phyloP scores from a whole-genome alignment of 2,888 invertebrate species.

The Leptopterna dolabrata region DNA sequence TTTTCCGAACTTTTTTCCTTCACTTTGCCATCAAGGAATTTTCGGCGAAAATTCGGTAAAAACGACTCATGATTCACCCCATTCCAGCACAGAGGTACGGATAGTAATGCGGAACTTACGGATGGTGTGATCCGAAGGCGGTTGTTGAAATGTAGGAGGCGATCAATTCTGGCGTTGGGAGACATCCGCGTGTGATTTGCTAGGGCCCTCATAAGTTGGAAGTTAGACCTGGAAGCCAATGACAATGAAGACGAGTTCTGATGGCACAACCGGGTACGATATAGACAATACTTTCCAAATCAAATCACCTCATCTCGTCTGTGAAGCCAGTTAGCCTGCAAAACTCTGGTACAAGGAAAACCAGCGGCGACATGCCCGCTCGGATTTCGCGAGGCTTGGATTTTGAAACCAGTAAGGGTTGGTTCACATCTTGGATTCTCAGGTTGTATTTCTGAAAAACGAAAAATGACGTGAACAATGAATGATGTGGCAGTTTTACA shows the following conservation, averaged over 20 bases:
- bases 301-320: conserved; percentile 74
- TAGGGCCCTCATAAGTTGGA: conserved; percentile 77
- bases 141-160: conserved; percentile 74
- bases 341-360: conserved; percentile 85
- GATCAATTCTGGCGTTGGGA: conserved; percentile 76
- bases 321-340: conserved; percentile 86
- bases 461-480: background rate
- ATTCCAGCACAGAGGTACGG: too few species aligned
- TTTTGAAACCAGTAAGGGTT: conserved; percentile 84
- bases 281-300: too few species aligned
- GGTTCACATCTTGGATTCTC: conserved; percentile 72
- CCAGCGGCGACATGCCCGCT: conserved; percentile 75
- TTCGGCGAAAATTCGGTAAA: too few species aligned
- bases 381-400: conserved; percentile 77
- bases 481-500: background rate
- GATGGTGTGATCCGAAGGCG: conserved; percentile 68
- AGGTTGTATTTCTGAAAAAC: conserved; percentile 75
- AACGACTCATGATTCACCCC: too few species aligned
- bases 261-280: too few species aligned
- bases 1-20: too few species aligned
- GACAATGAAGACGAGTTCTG: too few species aligned
- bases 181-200: conserved; percentile 79
- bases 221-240: conserved; percentile 68
- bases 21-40: too few species aligned
- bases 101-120: too few species aligned